phyloP scores from a whole-genome alignment of 2,797 vertebrate species.

The Enteromius argenteus region DNA sequence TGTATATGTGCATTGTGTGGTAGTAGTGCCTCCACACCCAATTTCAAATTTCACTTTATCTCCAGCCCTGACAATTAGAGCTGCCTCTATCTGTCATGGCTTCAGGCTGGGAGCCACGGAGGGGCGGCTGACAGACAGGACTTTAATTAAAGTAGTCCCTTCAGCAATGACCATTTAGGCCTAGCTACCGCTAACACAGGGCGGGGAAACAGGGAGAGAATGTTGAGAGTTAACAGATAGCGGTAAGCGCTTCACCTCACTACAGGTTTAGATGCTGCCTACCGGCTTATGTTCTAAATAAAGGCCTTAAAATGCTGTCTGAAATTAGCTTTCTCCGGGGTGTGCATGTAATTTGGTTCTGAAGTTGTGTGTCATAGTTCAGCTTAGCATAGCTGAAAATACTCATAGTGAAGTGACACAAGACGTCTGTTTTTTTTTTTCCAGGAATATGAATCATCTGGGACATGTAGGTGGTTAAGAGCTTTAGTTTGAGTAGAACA shows the following conservation, averaged over 20 bases:
- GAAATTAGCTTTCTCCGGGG: constrained; percentile 33
- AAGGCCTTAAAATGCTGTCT: constrained; percentile 16
- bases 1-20: constrained; percentile 14
- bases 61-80: constrained; percentile 68
- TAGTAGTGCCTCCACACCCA: constrained; percentile 54
- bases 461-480: constrained; percentile 40
- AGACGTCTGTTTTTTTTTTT: constrained; percentile 1
- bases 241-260: constrained; percentile 39
- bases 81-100: constrained; percentile 64
- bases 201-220: constrained; percentile 17
- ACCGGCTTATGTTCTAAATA: constrained; percentile 41
- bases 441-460: constrained; percentile 37
- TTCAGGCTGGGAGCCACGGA: constrained; percentile 56
- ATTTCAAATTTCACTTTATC: constrained; percentile 68
- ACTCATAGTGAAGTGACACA: constrained; percentile 19
- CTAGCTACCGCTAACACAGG: constrained; percentile 25
- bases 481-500: constrained; percentile 4
- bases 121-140: constrained; percentile 63
- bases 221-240: constrained; percentile 42
- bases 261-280: constrained; percentile 40
- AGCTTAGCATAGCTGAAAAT: constrained; percentile 36
- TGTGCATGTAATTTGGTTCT: constrained; percentile 33
- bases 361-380: constrained; percentile 34
- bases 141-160: constrained; percentile 70
- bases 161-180: constrained; percentile 57